phyloP scores from a whole-genome alignment of 2,888 invertebrate species.

The Stenurella melanura region DNA sequence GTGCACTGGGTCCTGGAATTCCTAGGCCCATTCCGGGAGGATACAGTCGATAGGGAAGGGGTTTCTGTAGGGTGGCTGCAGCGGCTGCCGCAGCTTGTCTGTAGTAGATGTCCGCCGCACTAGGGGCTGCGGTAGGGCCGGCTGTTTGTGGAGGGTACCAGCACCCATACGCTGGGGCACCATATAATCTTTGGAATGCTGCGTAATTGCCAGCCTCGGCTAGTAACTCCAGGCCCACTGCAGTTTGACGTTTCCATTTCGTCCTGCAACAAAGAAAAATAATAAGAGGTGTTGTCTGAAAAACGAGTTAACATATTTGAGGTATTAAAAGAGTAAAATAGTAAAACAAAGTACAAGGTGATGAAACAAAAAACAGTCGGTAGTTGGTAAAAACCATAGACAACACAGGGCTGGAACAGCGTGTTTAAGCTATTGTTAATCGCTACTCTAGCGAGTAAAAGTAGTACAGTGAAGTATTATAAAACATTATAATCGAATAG shows the following conservation, averaged over 20 bases:
- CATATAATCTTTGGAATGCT: conserved; percentile 97
- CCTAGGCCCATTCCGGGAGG: conserved; percentile 79
- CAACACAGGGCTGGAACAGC: too few species aligned
- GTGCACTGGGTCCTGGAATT: conserved; percentile 81
- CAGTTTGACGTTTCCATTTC: conserved; percentile 99
- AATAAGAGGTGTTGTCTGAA: too few species aligned
- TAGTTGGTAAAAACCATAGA: too few species aligned
- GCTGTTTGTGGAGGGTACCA: conserved; percentile 78
- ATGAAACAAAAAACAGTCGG: too few species aligned
- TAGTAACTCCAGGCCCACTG: conserved; percentile 95
- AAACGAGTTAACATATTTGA: too few species aligned
- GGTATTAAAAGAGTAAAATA: too few species aligned
- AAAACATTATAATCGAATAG: too few species aligned
- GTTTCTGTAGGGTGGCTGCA: conserved; percentile 86
- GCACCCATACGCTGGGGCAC: conserved; percentile 82
- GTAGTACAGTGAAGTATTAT: too few species aligned
- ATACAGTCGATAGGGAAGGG: conserved; percentile 85
- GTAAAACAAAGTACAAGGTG: too few species aligned
- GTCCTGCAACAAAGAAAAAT: conserved; percentile 81
- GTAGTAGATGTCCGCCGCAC: conserved; percentile 87
- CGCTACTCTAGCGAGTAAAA: too few species aligned
- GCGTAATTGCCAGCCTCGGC: conserved; percentile 99
- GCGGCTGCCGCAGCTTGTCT: conserved; percentile 87
- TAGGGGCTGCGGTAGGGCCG: conserved; percentile 77
- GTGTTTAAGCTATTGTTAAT: too few species aligned